Evolutionary conservation across 2,113 vertebrate species (phyloP).

Genomic region (Plestiodon gilberti): DNA sequence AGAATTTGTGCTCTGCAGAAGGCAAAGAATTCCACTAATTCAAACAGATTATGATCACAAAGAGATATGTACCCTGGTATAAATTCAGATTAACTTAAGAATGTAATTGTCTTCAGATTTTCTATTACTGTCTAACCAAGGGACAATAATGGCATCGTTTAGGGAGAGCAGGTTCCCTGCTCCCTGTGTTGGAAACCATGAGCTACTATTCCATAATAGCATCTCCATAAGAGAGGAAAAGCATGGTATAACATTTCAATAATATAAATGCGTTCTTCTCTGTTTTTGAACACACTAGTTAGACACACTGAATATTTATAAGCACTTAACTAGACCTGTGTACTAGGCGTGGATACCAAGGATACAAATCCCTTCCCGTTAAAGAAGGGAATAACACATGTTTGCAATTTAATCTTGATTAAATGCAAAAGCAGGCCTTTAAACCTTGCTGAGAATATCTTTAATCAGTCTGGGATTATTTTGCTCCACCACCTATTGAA

Average conservation of each 20-base stretch:
- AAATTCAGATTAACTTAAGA: constrained; percentile 10
- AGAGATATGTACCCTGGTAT: background rate
- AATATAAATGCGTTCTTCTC: background rate
- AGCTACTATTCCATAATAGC: background rate
- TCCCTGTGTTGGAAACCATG: background rate
- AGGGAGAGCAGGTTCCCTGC: fast-evolving
- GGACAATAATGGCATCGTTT: background rate
- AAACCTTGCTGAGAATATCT: background rate
- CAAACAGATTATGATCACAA: background rate
- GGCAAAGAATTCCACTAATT: background rate
- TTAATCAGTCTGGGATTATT: background rate
- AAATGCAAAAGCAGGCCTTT: background rate
- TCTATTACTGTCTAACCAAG: background rate
- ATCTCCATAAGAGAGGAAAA: too few species aligned
- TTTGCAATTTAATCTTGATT: background rate
- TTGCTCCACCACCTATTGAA: background rate
- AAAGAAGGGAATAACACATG: background rate
- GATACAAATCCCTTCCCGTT: background rate
- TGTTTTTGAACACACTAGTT: background rate
- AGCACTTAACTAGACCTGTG: background rate
- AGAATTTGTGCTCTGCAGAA: background rate
- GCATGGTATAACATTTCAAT: too few species aligned
- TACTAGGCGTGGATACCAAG: background rate
- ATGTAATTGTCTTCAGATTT: background rate
- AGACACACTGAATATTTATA: background rate